Percentiles rank a stretch among this genome's conserved stretches.
phyloP scores from a whole-genome alignment of 2,888 invertebrate species.

The Pammene fasciana region DNA sequence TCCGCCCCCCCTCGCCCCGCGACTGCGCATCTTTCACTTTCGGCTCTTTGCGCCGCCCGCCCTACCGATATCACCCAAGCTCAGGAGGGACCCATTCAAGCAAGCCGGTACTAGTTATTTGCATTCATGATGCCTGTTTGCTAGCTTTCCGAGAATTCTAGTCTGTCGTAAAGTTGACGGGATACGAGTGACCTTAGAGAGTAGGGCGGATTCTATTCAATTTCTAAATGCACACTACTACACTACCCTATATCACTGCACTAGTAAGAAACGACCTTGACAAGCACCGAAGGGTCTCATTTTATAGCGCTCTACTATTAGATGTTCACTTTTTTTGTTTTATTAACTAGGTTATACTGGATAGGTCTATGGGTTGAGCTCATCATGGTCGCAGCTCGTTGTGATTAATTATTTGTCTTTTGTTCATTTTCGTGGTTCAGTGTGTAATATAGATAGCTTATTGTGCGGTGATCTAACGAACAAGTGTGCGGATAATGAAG shows the following conservation, averaged over 20 bases:
- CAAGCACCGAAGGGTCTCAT: not conserved
- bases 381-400: too few species aligned
- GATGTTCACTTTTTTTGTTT: not conserved
- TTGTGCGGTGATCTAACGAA: too few species aligned
- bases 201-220: slow-evolving; percentile 5
- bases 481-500: too few species aligned
- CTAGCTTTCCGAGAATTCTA: slow-evolving; percentile 1
- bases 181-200: not conserved
- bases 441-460: too few species aligned
- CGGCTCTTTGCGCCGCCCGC: slow-evolving; percentile 63
- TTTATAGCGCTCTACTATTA: not conserved
- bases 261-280: not conserved
- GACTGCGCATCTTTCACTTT: slow-evolving; percentile 76
- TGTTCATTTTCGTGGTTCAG: too few species aligned
- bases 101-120: slow-evolving; percentile 46
- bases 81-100: slow-evolving; percentile 49
- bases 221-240: not conserved
- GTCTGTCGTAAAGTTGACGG: not conserved
- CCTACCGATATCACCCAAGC: slow-evolving; percentile 54
- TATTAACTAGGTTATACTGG: not conserved
- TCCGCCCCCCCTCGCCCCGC: slow-evolving; percentile 53
- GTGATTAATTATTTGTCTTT: too few species aligned
- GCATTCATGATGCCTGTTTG: slow-evolving; percentile 46
- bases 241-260: not conserved
- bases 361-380: too few species aligned